Conservation (phyloP, 2,888 invertebrate species). For the Latheticus oryzae region DNA sequence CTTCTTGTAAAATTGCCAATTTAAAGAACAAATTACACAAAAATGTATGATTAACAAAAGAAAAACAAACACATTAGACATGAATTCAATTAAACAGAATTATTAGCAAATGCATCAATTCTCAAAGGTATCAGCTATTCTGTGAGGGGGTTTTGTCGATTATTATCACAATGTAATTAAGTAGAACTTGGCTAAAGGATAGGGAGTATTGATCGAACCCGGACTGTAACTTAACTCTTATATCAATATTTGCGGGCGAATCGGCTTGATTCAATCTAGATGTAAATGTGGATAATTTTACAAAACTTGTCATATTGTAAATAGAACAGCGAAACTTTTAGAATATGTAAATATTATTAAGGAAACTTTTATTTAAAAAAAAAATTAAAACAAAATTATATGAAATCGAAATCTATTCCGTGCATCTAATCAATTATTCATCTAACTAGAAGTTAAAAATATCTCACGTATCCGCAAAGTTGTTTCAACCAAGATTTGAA, state of each 20-base stretch:
- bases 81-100: conserved; percentile 32
- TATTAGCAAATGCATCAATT: conserved; percentile 15
- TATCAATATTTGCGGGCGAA: conserved; percentile 33
- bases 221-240: conserved; percentile 35
- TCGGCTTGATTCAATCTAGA: conserved; percentile 24
- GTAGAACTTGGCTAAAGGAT: conserved; percentile 31
- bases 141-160: conserved; percentile 32
- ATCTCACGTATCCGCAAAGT: conserved; percentile 3
- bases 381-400: conserved; percentile 5
- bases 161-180: conserved; percentile 40
- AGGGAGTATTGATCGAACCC: conserved; percentile 36
- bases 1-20: conserved; percentile 22
- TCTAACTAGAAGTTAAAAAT: conserved; percentile 8
- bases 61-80: conserved; percentile 28
- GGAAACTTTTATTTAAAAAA: not conserved
- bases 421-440: not conserved
- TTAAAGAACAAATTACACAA: conserved; percentile 28
- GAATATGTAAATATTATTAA: not conserved
- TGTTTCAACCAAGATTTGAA: conserved; percentile 18
- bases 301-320: conserved; percentile 12
- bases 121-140: conserved; percentile 16
- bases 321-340: not conserved
- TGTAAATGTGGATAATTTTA: conserved; percentile 28
- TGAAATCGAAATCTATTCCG: not conserved
- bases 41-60: conserved; percentile 4